Evolutionary conservation across 2,888 invertebrate genomes (phyloP).

Genomic region (Lycocerus yunnanus): DNA sequence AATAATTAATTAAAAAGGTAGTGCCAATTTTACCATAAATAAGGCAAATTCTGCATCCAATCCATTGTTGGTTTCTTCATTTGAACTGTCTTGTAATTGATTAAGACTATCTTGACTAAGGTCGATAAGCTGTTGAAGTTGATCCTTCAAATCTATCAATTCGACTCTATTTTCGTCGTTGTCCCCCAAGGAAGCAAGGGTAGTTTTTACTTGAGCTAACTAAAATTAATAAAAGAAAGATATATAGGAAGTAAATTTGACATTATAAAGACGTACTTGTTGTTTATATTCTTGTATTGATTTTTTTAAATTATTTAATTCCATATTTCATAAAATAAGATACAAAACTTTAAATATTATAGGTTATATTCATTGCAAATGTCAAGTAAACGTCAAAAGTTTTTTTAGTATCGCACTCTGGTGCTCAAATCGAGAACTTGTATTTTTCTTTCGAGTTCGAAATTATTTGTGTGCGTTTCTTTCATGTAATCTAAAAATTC

Average conservation of each 20-base stretch:
- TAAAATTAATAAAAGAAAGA: conserved; percentile 13
- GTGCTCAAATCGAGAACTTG: not conserved
- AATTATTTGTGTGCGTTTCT: not conserved
- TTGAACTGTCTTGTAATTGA: conserved; percentile 8
- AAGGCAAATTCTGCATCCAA: conserved; percentile 66
- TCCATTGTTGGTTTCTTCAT: conserved; percentile 43
- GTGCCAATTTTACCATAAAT: conserved; percentile 63
- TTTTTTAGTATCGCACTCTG: not conserved
- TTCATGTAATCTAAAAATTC: not conserved
- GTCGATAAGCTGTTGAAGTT: conserved; percentile 70
- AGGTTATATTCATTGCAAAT: not conserved
- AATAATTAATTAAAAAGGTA: conserved; percentile 34
- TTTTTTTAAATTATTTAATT: not conserved
- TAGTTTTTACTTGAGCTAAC: conserved; percentile 61
- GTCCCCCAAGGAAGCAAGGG: conserved; percentile 57
- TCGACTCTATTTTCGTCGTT: conserved; percentile 61
- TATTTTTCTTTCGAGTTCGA: not conserved
- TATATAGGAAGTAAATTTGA: not conserved
- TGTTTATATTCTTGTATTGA: conserved; percentile 20
- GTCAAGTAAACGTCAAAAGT: not conserved
- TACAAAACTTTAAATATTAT: not conserved
- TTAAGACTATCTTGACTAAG: conserved; percentile 67
- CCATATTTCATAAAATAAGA: not conserved
- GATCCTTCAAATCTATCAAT: conserved; percentile 63
- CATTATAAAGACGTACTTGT: conserved; percentile 13